phyloP scores from a whole-genome alignment of 2,888 invertebrate species.

The Caenorhabditis sp. region DNA sequence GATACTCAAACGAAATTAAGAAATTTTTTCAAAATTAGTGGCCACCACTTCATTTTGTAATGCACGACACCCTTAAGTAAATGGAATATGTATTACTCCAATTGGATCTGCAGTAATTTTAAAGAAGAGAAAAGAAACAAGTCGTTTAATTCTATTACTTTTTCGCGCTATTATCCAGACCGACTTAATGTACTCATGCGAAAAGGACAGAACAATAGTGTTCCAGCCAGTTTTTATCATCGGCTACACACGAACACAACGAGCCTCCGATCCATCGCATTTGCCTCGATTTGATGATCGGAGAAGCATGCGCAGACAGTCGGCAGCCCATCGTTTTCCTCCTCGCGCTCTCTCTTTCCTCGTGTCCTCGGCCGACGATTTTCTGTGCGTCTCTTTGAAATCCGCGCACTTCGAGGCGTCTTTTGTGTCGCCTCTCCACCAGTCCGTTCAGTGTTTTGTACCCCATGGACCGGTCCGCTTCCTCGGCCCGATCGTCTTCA shows the following conservation, averaged over 20 bases:
- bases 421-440: conserved; percentile 28
- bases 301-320: conserved; percentile 25
- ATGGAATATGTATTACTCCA: no score
- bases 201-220: no score
- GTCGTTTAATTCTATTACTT: no score
- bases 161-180: no score
- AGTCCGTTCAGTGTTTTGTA: conserved; percentile 29
- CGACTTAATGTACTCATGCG: no score
- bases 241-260: conserved; percentile 16
- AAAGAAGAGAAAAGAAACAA: no score
- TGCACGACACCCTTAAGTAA: no score
- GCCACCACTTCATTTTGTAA: no score
- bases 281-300: conserved; percentile 24
- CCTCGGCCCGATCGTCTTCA: conserved; percentile 33
- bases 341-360: conserved; percentile 8
- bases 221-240: no score
- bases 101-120: no score
- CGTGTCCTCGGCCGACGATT: conserved; percentile 18
- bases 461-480: conserved; percentile 42
- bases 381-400: conserved; percentile 39
- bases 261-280: conserved; percentile 10
- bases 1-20: no score
- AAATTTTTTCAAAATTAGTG: no score
- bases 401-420: conserved; percentile 40
- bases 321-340: conserved; percentile 14